A percentile compares a stretch with the other conserved stretches of the same genome.
Evolutionary conservation across 2,113 vertebrate genomes (phyloP).

Genomic region (Dicentrarchus labrax): DNA sequence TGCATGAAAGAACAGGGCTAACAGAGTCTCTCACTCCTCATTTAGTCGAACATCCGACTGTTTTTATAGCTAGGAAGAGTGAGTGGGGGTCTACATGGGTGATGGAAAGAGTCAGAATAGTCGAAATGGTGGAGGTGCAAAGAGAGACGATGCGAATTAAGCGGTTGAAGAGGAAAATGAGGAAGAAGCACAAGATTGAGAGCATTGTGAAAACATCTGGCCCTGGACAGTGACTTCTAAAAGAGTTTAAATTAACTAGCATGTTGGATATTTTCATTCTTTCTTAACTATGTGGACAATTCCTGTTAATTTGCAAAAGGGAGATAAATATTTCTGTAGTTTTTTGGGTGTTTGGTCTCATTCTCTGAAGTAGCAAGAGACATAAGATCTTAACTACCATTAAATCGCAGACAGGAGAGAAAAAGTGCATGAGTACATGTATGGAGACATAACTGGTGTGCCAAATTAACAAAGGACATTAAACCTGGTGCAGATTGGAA

Average conservation of each 20-base stretch:
- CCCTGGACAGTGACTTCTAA: conserved; percentile 3
- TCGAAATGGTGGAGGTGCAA: conserved; percentile 5
- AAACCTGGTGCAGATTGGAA: conserved; percentile 16
- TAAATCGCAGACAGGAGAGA: neutral
- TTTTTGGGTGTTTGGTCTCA: neutral
- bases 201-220: neutral
- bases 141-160: neutral
- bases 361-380: conserved; percentile 9
- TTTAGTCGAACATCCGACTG: conserved; percentile 25
- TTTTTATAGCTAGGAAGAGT: conserved; percentile 26
- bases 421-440: neutral
- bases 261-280: neutral
- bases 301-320: neutral
- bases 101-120: conserved; percentile 12
- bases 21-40: neutral
- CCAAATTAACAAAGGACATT: neutral
- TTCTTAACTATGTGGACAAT: neutral
- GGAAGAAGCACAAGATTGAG: conserved; percentile 1
- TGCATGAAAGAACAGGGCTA: conserved; percentile 25
- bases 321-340: neutral
- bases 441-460: neutral
- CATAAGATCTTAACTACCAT: neutral
- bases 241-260: conserved; percentile 15
- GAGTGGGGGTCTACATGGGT: conserved; percentile 14
- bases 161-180: neutral